Conservation (phyloP, 35 echinoderm and acorn worm species). For the Stichopus chloronotus region DNA sequence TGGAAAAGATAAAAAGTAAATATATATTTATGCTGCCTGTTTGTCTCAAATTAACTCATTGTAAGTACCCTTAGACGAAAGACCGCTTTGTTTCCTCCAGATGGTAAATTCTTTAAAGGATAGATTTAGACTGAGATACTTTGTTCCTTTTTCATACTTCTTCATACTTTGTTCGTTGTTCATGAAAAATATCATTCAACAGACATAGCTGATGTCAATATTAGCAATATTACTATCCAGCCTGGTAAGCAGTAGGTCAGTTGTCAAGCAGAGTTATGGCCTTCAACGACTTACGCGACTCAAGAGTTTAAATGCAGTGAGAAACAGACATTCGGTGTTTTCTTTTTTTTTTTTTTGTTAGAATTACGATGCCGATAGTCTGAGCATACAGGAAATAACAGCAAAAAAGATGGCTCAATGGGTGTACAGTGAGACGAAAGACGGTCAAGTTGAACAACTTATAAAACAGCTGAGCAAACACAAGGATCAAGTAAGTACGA, state of each 20-base stretch:
- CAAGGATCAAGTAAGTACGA: neutral
- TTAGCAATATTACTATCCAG: no score
- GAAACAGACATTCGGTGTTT: neutral
- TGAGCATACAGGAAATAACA: neutral
- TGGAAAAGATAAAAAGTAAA: neutral
- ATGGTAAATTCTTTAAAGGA: neutral
- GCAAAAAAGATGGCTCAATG: neutral
- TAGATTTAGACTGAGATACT: neutral
- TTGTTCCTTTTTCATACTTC: neutral
- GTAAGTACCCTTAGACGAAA: neutral
- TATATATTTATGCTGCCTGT: neutral
- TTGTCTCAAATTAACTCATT: neutral
- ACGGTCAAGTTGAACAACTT: neutral
- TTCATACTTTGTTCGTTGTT: no score
- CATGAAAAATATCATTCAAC: no score
- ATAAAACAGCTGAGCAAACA: neutral
- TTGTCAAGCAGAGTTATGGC: neutral
- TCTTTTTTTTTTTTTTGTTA: neutral
- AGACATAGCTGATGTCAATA: no score
- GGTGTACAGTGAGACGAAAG: neutral
- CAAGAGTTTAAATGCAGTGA: neutral
- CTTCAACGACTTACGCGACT: neutral
- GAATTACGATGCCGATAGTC: conserved; percentile 9
- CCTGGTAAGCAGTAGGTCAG: no score
- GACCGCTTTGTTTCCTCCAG: neutral